Conservation (phyloP, 2,888 invertebrate species). For the Ochropacha duplaris region DNA sequence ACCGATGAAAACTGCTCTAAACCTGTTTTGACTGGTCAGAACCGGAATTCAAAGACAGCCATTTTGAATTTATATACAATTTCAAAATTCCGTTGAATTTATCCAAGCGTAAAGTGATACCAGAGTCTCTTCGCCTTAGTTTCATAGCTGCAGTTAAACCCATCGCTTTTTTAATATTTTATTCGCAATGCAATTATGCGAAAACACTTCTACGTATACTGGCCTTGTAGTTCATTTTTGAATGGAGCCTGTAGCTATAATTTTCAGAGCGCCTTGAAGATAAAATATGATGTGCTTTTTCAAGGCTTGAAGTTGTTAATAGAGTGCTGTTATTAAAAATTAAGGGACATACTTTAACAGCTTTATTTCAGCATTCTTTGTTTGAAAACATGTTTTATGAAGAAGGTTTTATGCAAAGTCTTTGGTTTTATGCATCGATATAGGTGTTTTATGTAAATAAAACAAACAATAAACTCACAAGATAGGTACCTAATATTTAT, state of each 20-base stretch:
- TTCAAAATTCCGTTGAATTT: slow-evolving; percentile 18
- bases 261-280: neutral
- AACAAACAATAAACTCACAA: too few species aligned
- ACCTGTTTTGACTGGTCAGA: slow-evolving; percentile 11
- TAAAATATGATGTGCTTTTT: neutral
- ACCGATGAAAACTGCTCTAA: slow-evolving; percentile 7
- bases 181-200: neutral
- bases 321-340: slow-evolving; percentile 1
- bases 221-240: neutral
- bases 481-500: too few species aligned
- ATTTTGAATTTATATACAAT: too few species aligned
- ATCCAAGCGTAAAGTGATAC: slow-evolving; percentile 8
- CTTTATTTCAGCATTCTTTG: neutral
- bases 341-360: neutral
- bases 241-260: neutral
- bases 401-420: neutral
- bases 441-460: too few species aligned
- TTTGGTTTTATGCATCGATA: too few species aligned
- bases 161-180: neutral
- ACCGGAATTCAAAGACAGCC: too few species aligned
- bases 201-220: neutral
- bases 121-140: neutral
- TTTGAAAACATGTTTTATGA: neutral
- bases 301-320: neutral
- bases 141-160: neutral